phyloP scores from a whole-genome alignment of 1,140 invertebrate genomes.

The Drosophila neocordata region DNA sequence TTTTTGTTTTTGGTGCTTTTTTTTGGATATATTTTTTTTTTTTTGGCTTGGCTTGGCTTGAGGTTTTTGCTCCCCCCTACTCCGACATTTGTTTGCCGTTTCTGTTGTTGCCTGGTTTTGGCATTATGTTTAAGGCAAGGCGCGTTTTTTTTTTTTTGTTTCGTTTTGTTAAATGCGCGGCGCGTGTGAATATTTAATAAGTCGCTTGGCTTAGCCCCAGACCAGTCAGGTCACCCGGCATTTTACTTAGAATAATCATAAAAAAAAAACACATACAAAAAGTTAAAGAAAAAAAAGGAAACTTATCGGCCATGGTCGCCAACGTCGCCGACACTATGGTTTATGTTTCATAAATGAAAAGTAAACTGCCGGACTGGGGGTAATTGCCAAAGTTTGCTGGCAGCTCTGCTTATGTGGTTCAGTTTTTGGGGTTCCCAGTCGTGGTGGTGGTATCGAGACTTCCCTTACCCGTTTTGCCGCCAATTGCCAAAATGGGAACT shows the following conservation, averaged over 20 bases:
- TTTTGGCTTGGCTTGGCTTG: constrained; percentile 24
- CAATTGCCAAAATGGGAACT: constrained; percentile 48
- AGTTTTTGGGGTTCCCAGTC: neutral
- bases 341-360: constrained; percentile 69
- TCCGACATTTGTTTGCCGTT: constrained; percentile 52
- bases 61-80: constrained; percentile 37
- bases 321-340: constrained; percentile 63
- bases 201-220: constrained; percentile 49
- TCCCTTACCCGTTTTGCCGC: constrained; percentile 20
- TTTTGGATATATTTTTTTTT: constrained; percentile 4
- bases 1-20: constrained; percentile 12
- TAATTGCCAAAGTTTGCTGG: constrained; percentile 77
- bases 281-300: neutral
- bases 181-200: constrained; percentile 82
- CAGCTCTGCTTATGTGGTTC: constrained; percentile 57
- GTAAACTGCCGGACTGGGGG: constrained; percentile 70
- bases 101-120: constrained; percentile 9
- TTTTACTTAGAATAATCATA: constrained; percentile 80
- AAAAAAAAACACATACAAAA: constrained; percentile 50
- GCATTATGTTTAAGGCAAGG: constrained; percentile 9
- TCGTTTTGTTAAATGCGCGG: constrained; percentile 79
- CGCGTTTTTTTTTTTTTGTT: constrained; percentile 45
- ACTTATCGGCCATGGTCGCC: constrained; percentile 38
- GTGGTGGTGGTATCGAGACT: constrained; percentile 3
- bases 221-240: constrained; percentile 36